Base-by-base conservation (phyloP, 2,888 invertebrate genomes). In the Itoplectis maculator region DNA sequence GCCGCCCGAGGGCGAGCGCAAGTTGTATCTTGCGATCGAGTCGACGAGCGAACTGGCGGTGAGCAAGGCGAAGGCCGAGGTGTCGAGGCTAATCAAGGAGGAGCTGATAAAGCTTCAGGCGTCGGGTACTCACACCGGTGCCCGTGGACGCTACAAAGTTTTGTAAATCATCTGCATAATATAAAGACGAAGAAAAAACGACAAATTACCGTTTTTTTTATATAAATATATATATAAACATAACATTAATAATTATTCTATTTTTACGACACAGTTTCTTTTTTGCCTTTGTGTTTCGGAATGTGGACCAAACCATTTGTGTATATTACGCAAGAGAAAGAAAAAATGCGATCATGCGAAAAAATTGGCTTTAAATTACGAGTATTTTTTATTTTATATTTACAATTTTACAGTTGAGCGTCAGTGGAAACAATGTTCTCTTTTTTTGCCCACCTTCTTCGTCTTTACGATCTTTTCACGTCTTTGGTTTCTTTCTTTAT, bases 11-110 rank as follows among this genome's bases (percentile, higher is more conserved):
- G 98, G 98, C 35, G 99, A 99, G 89, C 94, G 99, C 20, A 99
- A 99, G 91, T 94, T 99, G 0, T 99, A 99, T 93, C 94, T 99
- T 86, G 99, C 99, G n/a, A 99, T 99, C 88, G 99, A 99, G 92
- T 99, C 99, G 88, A 98, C 99, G 2, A 98, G 97, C 89, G 99
- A 99, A 92, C 94, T 99, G 84, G 98, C 99, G 0, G 98, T 99
- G 11, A 97, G 97, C 73, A 98, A 98, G 93, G 99, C 99, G 0
- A 98, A 98, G 93, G 97, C 98, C 2, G 99, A 99, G 93, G 99
- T 99, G 74, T 98, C 99, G 0, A 95, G 99, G 37, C 95, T 99
- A 74, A 99, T 99, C 91, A 99, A 99, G 93, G 99, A 99, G 93
- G 99, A 99, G 92, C 94, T 99, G 74, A 95, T 99, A 61, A 97